Evolutionary conservation across 2,113 vertebrate genomes (phyloP), one percentile per base, ranked within the genome.

Genomic region (Odontesthes bonariensis): DNA sequence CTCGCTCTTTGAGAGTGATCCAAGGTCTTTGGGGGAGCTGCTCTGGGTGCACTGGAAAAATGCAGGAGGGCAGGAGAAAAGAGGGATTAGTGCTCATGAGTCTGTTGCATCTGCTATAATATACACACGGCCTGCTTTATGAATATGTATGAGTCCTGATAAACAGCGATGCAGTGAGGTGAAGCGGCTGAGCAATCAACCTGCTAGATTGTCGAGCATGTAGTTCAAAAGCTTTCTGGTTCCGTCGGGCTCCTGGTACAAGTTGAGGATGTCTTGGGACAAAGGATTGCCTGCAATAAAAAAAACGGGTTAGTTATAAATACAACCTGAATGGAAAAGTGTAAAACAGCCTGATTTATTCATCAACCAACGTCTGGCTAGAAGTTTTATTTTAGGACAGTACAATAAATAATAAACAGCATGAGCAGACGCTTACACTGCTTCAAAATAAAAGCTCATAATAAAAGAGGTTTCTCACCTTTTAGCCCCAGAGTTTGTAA

Each of bases 141-240:
- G 63, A 75, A 73, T 46, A 81, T 76, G 38, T 14, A 81, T 20
- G 59, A 77, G 44, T 0, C 20, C 20, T 2, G n/a, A 44, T 11
- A 35, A 51, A 33, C 6, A 7, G 47, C 1, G 0, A 16, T 7
- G 71, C 5, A 20, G 46, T 53, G 6, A 67, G 17, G 49, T 22
- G 46, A 3, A 4, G 54, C n/a, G 1, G n/a, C 47, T 0, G 44
- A 44, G 38, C 1, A 7, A 0, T n/a, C 81, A 46, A 93, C 91
- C 92, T 73, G 91, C 97, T 87, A 99, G 97, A 97, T 99, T 98
- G 95, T 99, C 97, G 85, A 99, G 98, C 98, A 99, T 99, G 93
- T 98, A 98, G 94, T 99, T 99, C 92, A 99, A 94, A 92, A 99
- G 96, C 95, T 98, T 99, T 85, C 97, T 95, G 85, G 97, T 99